Conservation (phyloP, 2,113 vertebrate genomes). For the Calyptommatus sinebrachiatus region DNA sequence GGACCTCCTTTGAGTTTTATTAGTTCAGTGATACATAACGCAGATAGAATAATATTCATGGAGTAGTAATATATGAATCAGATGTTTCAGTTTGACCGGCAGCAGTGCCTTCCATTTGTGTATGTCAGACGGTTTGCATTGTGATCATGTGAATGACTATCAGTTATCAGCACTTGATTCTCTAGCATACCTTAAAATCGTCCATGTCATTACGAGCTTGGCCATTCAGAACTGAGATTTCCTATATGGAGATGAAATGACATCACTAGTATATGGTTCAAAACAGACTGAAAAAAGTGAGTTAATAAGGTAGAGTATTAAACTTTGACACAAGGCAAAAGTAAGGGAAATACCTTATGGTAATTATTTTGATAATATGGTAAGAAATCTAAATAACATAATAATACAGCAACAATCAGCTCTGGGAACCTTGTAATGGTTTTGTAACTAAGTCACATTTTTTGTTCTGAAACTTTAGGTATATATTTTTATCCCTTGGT, state of each 20-base stretch:
- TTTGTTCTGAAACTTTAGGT: neutral
- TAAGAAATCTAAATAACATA: neutral
- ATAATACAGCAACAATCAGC: neutral
- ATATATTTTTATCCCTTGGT: neutral
- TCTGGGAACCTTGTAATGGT: neutral
- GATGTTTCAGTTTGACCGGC: neutral
- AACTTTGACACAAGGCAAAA: neutral
- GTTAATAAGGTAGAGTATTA: neutral
- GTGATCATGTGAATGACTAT: neutral
- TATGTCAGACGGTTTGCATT: neutral
- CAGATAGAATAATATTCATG: neutral
- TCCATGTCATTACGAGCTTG: neutral
- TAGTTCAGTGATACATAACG: neutral
- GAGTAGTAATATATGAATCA: neutral
- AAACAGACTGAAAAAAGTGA: neutral
- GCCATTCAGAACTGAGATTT: neutral
- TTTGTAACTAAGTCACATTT: neutral
- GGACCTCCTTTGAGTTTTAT: neutral
- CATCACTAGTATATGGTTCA: too few species aligned
- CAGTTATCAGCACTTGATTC: neutral
- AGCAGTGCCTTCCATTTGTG: neutral
- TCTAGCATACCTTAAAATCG: neutral
- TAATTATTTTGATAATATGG: neutral
- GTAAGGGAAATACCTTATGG: neutral
- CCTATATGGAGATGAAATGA: neutral